A percentile compares a stretch with the other conserved stretches of the same genome.
Evolutionary conservation across 2,888 invertebrate genomes (phyloP).

Genomic region (Cremastobaeus sp.): DNA sequence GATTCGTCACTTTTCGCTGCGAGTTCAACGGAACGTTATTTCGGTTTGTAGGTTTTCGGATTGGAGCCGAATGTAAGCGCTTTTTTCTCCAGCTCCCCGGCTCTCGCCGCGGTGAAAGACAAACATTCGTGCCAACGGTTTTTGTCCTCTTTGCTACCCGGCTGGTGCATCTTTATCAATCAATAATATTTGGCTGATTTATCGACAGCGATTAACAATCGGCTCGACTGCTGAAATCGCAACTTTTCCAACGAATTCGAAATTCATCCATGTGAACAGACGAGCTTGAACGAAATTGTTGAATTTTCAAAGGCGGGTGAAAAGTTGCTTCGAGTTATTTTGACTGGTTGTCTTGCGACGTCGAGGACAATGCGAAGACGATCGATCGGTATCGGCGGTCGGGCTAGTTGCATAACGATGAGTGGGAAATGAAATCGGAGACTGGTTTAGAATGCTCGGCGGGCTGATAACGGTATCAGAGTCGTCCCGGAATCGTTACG

Average conservation of each 20-base stretch:
- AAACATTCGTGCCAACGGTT: no score
- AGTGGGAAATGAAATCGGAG: constrained; percentile 70
- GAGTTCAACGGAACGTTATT: neutral
- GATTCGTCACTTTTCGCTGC: constrained; percentile 45
- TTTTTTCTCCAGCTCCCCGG: no score
- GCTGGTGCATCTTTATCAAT: no score
- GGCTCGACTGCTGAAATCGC: no score
- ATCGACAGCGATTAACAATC: no score
- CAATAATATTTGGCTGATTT: no score
- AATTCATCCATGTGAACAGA: no score
- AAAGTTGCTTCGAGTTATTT: no score
- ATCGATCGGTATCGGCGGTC: constrained; percentile 28
- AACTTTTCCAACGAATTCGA: no score
- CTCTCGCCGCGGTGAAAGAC: no score
- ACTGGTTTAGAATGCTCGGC: constrained; percentile 70
- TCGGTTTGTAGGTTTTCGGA: constrained; percentile 8
- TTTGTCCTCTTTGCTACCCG: no score
- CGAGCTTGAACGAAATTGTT: no score
- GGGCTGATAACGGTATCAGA: constrained; percentile 74
- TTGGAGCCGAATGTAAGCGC: neutral
- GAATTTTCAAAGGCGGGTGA: neutral
- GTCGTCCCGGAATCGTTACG: constrained; percentile 66
- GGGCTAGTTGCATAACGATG: constrained; percentile 58
- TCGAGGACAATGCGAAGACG: neutral
- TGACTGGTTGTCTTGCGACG: neutral